Evolutionary conservation across 1,140 invertebrate genomes (phyloP).

Genomic region (Eumaeus atala): DNA sequence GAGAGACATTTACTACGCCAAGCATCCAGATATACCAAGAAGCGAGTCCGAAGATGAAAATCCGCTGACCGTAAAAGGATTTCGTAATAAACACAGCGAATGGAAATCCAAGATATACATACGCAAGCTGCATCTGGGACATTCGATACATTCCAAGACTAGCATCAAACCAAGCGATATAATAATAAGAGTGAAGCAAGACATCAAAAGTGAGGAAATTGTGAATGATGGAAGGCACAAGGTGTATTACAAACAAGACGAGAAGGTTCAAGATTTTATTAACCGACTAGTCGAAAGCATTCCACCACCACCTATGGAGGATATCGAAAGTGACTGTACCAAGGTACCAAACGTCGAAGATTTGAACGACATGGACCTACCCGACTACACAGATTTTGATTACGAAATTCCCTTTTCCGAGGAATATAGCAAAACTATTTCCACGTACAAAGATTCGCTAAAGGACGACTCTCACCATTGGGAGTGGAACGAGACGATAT

Average conservation of each 20-base stretch:
- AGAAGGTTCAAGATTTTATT: background rate
- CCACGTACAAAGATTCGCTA: conserved; percentile 34
- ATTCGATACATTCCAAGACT: conserved; percentile 33
- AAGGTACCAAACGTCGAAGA: conserved; percentile 26
- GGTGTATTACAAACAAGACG: conserved; percentile 4
- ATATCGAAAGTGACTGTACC: conserved; percentile 26
- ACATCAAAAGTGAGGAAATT: conserved; percentile 22
- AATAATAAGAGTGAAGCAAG: conserved; percentile 27
- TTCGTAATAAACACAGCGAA: conserved; percentile 50
- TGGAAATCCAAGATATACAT: conserved; percentile 57
- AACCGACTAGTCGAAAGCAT: background rate
- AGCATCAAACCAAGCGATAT: conserved; percentile 30
- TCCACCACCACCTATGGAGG: conserved; percentile 45
- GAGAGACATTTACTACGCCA: conserved; percentile 57
- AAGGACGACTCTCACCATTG: conserved; percentile 32
- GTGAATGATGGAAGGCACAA: conserved; percentile 9
- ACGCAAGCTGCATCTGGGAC: conserved; percentile 37
- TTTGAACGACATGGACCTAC: conserved; percentile 41
- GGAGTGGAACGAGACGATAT: conserved; percentile 60
- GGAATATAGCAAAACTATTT: conserved; percentile 36
- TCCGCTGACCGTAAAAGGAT: conserved; percentile 47
- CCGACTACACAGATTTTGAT: conserved; percentile 54
- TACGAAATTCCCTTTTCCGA: conserved; percentile 38
- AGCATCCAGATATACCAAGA: conserved; percentile 57
- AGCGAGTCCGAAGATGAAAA: conserved; percentile 65